phyloP scores from a whole-genome alignment of 2,797 vertebrate species.

The Cottoperca gobio region DNA sequence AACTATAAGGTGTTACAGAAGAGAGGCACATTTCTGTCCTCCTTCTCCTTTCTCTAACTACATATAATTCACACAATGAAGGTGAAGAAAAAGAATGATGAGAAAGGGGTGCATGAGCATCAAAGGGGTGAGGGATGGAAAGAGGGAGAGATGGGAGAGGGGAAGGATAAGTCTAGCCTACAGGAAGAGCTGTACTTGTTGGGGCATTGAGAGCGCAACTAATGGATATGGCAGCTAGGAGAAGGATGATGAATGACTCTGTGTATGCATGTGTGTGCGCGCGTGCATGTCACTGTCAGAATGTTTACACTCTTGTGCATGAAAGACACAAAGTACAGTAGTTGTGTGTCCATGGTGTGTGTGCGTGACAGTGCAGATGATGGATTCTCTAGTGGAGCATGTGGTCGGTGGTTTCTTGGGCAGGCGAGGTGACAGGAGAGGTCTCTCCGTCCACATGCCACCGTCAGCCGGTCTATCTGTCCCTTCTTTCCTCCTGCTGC shows the following conservation, averaged over 20 bases:
- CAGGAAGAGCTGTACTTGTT: constrained; percentile 71
- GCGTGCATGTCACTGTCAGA: constrained; percentile 37
- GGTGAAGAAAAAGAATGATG: constrained; percentile 38
- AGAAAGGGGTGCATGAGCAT: constrained; percentile 55
- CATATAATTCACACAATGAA: constrained; percentile 32
- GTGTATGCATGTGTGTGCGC: constrained; percentile 29
- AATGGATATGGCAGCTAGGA: constrained; percentile 79
- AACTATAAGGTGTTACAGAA: constrained; percentile 10
- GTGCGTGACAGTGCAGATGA: constrained; percentile 58
- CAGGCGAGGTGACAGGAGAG: constrained; percentile 68
- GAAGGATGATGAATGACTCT: constrained; percentile 76
- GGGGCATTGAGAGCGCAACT: constrained; percentile 74
- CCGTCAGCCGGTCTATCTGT: constrained; percentile 44
- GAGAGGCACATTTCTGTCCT: constrained; percentile 19
- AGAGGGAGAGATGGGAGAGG: constrained; percentile 41
- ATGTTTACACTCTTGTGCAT: constrained; percentile 65
- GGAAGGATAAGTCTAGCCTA: constrained; percentile 70
- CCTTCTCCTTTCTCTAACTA: constrained; percentile 21
- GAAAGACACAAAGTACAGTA: constrained; percentile 47
- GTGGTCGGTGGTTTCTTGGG: constrained; percentile 67
- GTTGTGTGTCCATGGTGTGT: constrained; percentile 23
- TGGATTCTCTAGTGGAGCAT: constrained; percentile 66
- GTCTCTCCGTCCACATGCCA: constrained; percentile 63
- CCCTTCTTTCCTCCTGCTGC: constrained; percentile 39
- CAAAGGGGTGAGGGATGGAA: constrained; percentile 59